Evolutionary conservation across 2,113 vertebrate genomes (phyloP), one percentile per base, ranked within the genome.

Genomic region (Scytalopus superciliaris): DNA sequence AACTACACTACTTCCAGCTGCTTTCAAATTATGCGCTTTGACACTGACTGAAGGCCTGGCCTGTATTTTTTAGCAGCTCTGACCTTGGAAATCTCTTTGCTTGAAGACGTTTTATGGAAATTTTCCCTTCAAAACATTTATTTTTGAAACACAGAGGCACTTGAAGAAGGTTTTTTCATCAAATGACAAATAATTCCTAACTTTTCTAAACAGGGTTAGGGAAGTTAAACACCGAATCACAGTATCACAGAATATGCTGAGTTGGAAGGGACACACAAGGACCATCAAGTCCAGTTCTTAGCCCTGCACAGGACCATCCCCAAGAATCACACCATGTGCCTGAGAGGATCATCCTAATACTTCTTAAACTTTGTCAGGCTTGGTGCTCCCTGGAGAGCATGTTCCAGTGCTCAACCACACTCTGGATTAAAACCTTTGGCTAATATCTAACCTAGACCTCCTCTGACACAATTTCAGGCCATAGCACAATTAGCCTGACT

Each of bases 1-100:
- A 87, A 85, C 57, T 79, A 31, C 11, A 6, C 4, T 80, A 23
- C 12, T 66, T 87, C 37, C 60, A 92, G 27, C 11, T 75, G 42
- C 23, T 44, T 75, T 94, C 77, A 84, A 30, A 31, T 45, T 25
- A 62, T 53, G 53, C 37, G 14, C 11, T 3, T 60, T 82, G 57
- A 79, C 81, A 89, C 8, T 47, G 70, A 72, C 69, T 84, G 74
- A 82, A 87, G 56, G 18, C 11, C 40, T 73, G 49, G 53, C 8
- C n/a, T 40, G 3, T 68, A 57, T 66, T 91, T 56, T 82, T 81
- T 50, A 82, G 69, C 28, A 93, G 39, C n/a, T 76, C 70, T 79
- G 87, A 84, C 74, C 70, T 87, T 47, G 56, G 57, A 94, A 96
- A 91, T 76, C n/a, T 27, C 30, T 82, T 66, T 91, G n/a, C 66